Conservation (phyloP, 2,797 vertebrate species). For the Silurus aristotelis region DNA sequence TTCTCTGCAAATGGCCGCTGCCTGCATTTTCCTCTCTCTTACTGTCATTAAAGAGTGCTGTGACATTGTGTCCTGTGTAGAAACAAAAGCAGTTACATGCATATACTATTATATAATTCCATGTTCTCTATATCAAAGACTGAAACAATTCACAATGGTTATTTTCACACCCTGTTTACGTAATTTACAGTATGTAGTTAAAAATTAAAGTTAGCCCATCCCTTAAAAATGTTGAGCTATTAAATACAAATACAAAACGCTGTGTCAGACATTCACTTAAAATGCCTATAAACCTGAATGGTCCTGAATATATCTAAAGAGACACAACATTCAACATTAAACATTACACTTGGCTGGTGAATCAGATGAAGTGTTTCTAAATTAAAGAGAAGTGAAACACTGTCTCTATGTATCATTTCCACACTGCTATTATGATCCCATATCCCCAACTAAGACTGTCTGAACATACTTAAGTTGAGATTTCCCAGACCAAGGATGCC, state of each 20-base stretch:
- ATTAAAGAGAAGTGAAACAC: conserved; percentile 10
- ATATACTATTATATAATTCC: conserved; percentile 44
- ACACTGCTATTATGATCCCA: neutral
- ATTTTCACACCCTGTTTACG: conserved; percentile 35
- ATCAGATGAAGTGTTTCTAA: conserved; percentile 30
- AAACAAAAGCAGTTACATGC: conserved; percentile 51
- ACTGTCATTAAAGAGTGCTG: conserved; percentile 84
- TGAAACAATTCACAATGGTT: conserved; percentile 24
- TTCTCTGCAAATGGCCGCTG: conserved; percentile 90
- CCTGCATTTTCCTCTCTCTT: conserved; percentile 88
- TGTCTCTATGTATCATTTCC: conserved; percentile 17
- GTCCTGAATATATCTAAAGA: conserved; percentile 51
- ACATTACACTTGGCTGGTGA: conserved; percentile 56
- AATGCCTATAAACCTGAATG: conserved; percentile 63
- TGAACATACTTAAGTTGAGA: neutral
- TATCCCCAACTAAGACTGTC: neutral
- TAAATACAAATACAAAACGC: conserved; percentile 51
- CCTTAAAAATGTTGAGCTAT: conserved; percentile 74
- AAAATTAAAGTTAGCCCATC: conserved; percentile 73
- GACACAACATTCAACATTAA: neutral
- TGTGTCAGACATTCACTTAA: conserved; percentile 65
- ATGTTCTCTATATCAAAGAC: conserved; percentile 19
- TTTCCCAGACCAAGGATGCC: neutral
- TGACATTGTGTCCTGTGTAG: conserved; percentile 80
- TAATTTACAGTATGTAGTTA: conserved; percentile 65